Base-by-base conservation (phyloP, 35 echinoderm and acorn worm genomes). In the Ophiothrix spiculata region DNA sequence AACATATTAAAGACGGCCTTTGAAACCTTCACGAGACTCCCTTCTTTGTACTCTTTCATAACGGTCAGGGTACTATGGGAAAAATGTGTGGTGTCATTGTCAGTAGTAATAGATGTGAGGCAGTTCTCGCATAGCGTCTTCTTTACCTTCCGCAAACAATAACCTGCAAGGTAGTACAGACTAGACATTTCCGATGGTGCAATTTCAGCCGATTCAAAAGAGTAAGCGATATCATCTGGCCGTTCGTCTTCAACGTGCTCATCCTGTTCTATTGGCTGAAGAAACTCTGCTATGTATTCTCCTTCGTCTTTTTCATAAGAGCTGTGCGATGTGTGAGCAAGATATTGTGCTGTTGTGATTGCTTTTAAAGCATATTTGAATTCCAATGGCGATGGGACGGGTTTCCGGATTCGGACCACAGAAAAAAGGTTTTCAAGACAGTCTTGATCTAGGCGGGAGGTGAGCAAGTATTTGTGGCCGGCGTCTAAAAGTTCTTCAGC, bases 391-490 rank as follows among this genome's bases (percentile, higher is more conserved):
- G 84, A 87, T 11, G 85, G 90, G 14, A 92, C 73, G 23, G 85
- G 90, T n/a, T 92, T 92, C 64, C 69, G 76, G 39, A 87, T 32
- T 16, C 85, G 88, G 49, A 92, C 85, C 28, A 83, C 79, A 23
- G 69, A 83, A 40, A 92, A 87, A 21, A 92, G 38, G 84, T 92
- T 91, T 79, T 92, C 90, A 40, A 92, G 56, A 60, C 85, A 92
- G 56, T 92, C 85, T 74, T 92, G 85, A 31, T 80, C 87, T 39
- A 87, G 77, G 21, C 90, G 56, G 2, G 85, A 64, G 38, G 90
- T 87, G 25, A 92, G 56, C 23, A 87, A 73, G 74, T 87, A 92
- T 81, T 78, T 83, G 56, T 87, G 63, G n/a, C 90, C 90, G 33
- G 79, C 40, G 46, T 84, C 40, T 31, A 92, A 80, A n/a, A 92